Conservation (phyloP, 2,888 invertebrate species). For the Plagodis pulveraria region DNA sequence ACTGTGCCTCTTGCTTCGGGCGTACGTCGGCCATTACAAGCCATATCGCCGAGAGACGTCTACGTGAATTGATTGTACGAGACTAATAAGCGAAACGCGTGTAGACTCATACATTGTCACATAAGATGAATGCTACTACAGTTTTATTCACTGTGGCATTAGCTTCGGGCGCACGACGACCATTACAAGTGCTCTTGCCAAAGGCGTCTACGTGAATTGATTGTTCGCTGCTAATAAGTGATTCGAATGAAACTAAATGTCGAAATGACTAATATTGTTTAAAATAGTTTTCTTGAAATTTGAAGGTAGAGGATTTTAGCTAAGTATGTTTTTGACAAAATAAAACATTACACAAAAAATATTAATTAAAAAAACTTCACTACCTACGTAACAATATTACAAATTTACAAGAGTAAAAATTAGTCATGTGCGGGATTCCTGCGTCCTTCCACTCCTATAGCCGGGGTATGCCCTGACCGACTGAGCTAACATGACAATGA, state of each 20-base stretch:
- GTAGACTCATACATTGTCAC: neutral
- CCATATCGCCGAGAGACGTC: conserved; percentile 47
- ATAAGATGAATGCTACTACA: conserved; percentile 3
- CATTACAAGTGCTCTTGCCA: conserved; percentile 52
- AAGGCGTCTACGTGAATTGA: conserved; percentile 52
- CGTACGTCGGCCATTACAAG: conserved; percentile 51
- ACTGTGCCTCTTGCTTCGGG: conserved; percentile 29
- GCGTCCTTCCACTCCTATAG: too few relatives aligned
- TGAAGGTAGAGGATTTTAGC: too few relatives aligned
- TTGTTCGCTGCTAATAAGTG: conserved; percentile 47
- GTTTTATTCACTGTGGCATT: conserved; percentile 10
- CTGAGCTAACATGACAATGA: too few relatives aligned
- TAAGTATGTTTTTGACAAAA: too few relatives aligned
- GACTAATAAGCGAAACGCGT: conserved; percentile 43
- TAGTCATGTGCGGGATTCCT: too few relatives aligned
- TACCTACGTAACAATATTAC: too few relatives aligned
- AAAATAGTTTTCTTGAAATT: neutral
- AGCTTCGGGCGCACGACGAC: conserved; percentile 42
- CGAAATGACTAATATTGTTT: conserved; percentile 24
- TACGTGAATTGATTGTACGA: conserved; percentile 53
- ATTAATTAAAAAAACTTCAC: too few relatives aligned
- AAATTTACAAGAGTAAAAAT: too few relatives aligned
- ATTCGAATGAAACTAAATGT: conserved; percentile 36
- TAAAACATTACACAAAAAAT: too few relatives aligned
- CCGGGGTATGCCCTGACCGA: too few relatives aligned